Base-by-base conservation (phyloP, 2,113 vertebrate species). In the Oceanites oceanicus region DNA sequence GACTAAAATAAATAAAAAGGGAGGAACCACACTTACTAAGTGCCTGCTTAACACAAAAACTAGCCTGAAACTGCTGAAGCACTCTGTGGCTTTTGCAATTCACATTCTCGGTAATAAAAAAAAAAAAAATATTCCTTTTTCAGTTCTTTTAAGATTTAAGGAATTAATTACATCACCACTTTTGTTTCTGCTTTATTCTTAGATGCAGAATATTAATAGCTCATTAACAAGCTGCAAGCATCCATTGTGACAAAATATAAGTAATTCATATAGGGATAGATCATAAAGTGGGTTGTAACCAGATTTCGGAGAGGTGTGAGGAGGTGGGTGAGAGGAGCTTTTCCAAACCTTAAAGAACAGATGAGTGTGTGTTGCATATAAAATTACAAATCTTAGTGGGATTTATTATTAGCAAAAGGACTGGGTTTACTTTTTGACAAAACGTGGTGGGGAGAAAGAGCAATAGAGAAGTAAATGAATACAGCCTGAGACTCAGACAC, bases 261-360 rank as follows among this genome's bases (percentile, higher is more conserved):
- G 49, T 25, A 47, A 90, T 77, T 83, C 36, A 34, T 63, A n/a
- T 2, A 66, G 2, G 10, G 47, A 50, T 2, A 73, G 47, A 90
- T 30, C 65, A 72, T 27, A 13, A 59, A 92, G 59, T 47, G 68
- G 29, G 68, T 52, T 77, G 76, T 10, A 81, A 59, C 25, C 89
- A 96, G 93, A 91, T 87, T 96, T 91, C 81, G 44, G 93, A 91
- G 91, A 96, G 91, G 83, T 88, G 83, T 91, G 59, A 85, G 72
- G 40, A 84, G 61, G 84, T 94, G 80, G 86, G 85, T 4, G 85
- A 90, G 72, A 94, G 65, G 42, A 95, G 32, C n/a, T 91, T 94
- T 88, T 92, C 42, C 62, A 79, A 92, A 27, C 65, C 83, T 84
- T 18, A 89, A 82, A 81, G 87, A 94, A 95, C 90, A 95, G 74